Percentiles rank a stretch among this genome's conserved stretches.
Evolutionary conservation across 2,888 invertebrate species (phyloP).

Genomic region (Ceriagrion tenellum): DNA sequence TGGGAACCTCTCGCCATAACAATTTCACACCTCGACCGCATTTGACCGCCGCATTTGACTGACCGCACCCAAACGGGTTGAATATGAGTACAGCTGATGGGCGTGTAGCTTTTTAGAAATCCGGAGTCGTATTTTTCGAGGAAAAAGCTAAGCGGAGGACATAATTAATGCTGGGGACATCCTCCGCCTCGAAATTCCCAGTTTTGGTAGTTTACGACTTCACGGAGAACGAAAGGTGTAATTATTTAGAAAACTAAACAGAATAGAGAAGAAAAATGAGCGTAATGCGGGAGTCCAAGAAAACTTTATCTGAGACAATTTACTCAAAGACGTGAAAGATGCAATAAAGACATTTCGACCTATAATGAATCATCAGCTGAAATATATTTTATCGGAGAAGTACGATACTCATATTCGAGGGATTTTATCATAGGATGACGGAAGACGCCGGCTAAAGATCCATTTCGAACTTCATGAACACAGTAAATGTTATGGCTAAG

Average conservation of each 20-base stretch:
- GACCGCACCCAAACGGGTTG: neutral
- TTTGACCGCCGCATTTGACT: neutral
- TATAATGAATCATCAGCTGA: neutral
- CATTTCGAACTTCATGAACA: too few species aligned
- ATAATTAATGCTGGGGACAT: neutral
- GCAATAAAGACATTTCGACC: neutral
- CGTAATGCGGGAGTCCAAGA: neutral
- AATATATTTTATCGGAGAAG: too few species aligned
- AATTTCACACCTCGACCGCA: conserved; percentile 16
- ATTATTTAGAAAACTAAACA: neutral
- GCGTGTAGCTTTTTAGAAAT: neutral
- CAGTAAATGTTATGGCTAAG: too few species aligned
- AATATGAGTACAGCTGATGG: neutral
- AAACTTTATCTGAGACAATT: neutral
- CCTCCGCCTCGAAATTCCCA: neutral
- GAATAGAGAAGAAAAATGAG: neutral
- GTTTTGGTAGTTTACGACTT: neutral
- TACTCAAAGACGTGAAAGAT: neutral
- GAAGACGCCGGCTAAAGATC: too few species aligned
- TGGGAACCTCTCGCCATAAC: neutral
- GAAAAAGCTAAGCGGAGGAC: neutral
- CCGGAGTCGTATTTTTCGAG: neutral
- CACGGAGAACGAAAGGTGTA: neutral
- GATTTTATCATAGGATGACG: too few species aligned
- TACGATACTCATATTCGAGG: too few species aligned